These are phyloP conservation scores for Symphodus melops DNA, from an alignment of 2,113 vertebrate genomes.

Conservation along the genomic window DNA sequence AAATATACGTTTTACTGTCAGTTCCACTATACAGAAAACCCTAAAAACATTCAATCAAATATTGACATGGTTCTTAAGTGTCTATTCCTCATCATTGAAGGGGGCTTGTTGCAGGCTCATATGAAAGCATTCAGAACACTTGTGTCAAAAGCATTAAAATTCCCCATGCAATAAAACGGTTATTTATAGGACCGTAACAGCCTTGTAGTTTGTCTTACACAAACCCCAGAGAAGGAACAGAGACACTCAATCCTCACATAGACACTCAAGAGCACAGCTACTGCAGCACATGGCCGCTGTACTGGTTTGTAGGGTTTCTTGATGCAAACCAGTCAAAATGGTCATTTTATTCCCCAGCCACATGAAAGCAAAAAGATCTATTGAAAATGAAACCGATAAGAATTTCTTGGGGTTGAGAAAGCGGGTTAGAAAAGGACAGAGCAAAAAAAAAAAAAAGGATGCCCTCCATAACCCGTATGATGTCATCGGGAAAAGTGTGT, in stretches of 20 bases:
- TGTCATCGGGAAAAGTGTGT: constrained; percentile 81
- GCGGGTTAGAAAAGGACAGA: constrained; percentile 37
- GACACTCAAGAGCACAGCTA: constrained; percentile 54
- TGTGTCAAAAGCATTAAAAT: constrained; percentile 81
- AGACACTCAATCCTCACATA: constrained; percentile 67
- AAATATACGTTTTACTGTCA: no score
- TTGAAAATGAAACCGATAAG: constrained; percentile 74
- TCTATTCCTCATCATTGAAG: constrained; percentile 14
- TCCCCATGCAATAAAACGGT: constrained; percentile 77
- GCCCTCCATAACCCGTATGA: constrained; percentile 73
- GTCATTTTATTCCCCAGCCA: constrained; percentile 54
- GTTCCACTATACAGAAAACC: no score
- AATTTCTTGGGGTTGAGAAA: constrained; percentile 60
- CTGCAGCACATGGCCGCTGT: constrained; percentile 49
- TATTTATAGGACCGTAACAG: constrained; percentile 85
- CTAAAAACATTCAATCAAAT: no score
- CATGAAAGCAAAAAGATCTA: constrained; percentile 71
- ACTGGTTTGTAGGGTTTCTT: constrained; percentile 49
- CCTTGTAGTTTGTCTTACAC: constrained; percentile 84
- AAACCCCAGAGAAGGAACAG: constrained; percentile 75
- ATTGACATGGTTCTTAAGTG: constrained; percentile 9
- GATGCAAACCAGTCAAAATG: constrained; percentile 58
- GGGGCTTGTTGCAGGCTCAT: constrained; percentile 68
- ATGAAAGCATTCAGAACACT: constrained; percentile 72
- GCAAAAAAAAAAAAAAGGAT: constrained; percentile 50